Evolutionary conservation across 2,797 vertebrate species (phyloP), one percentile per base, ranked within the genome.

Genomic region (Silurus aristotelis): DNA sequence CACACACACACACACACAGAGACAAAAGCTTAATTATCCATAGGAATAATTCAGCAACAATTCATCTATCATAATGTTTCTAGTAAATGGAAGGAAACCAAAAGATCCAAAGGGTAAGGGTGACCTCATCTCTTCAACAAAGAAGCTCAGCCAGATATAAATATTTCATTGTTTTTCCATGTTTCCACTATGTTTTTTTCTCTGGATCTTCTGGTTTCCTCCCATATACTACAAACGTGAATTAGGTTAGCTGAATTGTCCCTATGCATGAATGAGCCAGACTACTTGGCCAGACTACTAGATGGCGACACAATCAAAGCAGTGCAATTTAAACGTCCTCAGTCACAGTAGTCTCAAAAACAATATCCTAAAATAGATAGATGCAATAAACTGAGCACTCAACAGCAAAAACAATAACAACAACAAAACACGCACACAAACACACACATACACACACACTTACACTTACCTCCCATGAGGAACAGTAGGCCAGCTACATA

Each of bases 401-500:
- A 38, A n/a, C 66, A 71, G 10, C 6, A 52, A 52, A 52, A 52
- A 7, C 48, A 10, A 52, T 10, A 52, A 52, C 48, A 52, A 52
- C 48, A 52, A 52, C 48, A 52, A 38, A 38, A 38, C 38, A 38
- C 55, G 70, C 64, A 38, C 10, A 2, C 52, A 38, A 19, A 80
- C 56, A 19, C 10, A 19, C 10, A 38, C 15, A n/a, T 15, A 78
- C 19, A 20, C 27, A 80, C 66, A 83, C 80, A 31, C 14, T 6
- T 60, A 20, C 10, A 77, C 84, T 88, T 95, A 98, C 97, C 97
- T 96, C 97, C 97, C 97, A 98, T 98, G 91, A 98, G 96, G 93
- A 98, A 98, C 91, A 98, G 96, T 91, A 98, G 96, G 88, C 97
- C 97, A 84, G 97, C 97, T 94, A 98, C 97, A 67, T 98, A 98